A percentile compares a stretch with the other conserved stretches of the same genome.
Conservation (phyloP, 2,113 vertebrate species). For the Corydoras maculifer region DNA sequence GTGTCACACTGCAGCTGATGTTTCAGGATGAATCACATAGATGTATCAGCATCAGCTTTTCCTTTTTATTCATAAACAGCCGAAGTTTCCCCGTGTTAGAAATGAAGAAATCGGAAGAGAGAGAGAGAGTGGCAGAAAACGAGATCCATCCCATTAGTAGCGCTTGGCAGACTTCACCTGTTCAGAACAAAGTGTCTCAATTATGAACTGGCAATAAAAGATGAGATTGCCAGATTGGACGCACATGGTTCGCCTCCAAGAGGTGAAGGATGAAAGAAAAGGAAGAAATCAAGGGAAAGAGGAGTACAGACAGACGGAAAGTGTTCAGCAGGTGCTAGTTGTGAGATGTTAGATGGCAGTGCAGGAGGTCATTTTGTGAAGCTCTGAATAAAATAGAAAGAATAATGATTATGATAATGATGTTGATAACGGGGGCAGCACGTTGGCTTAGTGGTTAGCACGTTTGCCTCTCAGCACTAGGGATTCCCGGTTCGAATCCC, state of each 20-base stretch:
- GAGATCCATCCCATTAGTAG: neutral
- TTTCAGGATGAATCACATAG: neutral
- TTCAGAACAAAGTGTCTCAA: neutral
- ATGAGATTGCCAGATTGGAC: neutral
- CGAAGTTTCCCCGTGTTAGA: constrained; percentile 8
- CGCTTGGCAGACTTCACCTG: neutral
- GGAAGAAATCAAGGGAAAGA: neutral
- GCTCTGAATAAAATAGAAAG: neutral
- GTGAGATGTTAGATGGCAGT: neutral
- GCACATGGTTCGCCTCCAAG: neutral
- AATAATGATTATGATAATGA: neutral
- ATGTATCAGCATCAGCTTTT: constrained; percentile 21
- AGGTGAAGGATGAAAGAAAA: neutral
- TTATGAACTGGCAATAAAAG: constrained; percentile 1
- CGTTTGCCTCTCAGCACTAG: too few species aligned
- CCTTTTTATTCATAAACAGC: constrained; percentile 28
- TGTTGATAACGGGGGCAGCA: too few species aligned
- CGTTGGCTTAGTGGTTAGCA: too few species aligned
- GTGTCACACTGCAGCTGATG: neutral
- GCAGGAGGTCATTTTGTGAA: neutral
- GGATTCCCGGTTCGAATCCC: too few species aligned
- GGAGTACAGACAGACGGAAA: neutral
- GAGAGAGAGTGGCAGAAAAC: constrained; percentile 1
- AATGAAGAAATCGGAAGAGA: neutral
- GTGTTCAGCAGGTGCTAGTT: neutral